Evolutionary conservation across 1,140 invertebrate genomes (phyloP), one percentile per base, ranked within the genome.

Genomic region (Drosophila serrata): DNA sequence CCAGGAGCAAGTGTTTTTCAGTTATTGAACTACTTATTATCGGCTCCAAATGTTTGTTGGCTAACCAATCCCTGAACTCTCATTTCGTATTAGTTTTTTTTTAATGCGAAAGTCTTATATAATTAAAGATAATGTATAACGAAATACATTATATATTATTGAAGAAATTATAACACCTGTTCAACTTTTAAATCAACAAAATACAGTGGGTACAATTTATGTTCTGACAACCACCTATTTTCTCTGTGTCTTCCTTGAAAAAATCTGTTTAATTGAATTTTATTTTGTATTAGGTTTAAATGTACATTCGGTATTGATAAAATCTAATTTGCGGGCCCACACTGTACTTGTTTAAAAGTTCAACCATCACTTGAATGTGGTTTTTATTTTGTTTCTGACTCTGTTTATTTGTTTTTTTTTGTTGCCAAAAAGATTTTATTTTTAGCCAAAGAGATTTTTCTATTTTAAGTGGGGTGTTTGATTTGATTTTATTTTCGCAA

Each of bases 381-480:
- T 62, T 37, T 62, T 45, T 46, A 17, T 45, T 55, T 37, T 45
- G 31, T 27, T 45, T 19, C 22, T 22, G 2, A 19, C 37, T n/a
- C 17, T 51, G 35, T 37, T 46, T 49, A 35, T 19, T 19, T 19
- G 13, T 37, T 49, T 42, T 19, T 19, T 19, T n/a, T 37, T 70
- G 22, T 39, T 74, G 17, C 48, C 45, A 43, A 64, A 42, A 62
- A 45, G 45, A 77, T 45, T 55, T 59, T 79, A 79, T 79, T 79
- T 79, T 64, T 79, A 79, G 76, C 43, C 29, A 70, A 58, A 78
- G 43, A 70, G 46, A 79, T 79, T 24, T 64, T 78, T 78, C 65
- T 79, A 70, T 78, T 79, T 79, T 58, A 78, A 78, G 31, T 72
- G 51, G 60, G 46, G 39, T 72, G 58, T 77, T 77, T 70, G 43